Evolutionary conservation across 2,797 vertebrate genomes (phyloP), one percentile per base, ranked within the genome.

Genomic region (Catostomus latipinnis): DNA sequence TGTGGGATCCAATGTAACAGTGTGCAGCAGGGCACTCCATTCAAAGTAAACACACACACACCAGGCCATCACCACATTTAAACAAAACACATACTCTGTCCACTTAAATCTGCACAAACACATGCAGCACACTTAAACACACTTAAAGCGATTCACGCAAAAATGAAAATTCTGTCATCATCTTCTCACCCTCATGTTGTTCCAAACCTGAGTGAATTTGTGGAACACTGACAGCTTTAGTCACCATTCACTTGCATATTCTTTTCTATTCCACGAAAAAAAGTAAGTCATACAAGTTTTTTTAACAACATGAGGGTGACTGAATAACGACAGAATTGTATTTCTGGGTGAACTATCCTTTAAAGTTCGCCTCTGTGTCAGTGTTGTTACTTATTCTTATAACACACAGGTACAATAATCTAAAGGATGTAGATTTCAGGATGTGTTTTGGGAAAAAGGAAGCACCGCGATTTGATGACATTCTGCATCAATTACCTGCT

Each of bases 11-110:
- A 72, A 54, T 65, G 67, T 71, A 78, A 78, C 58, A 52, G 18
- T 8, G 22, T 50, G 52, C 16, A 46, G 13, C 16, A 46, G 13
- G n/a, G 34, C 67, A 56, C 46, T 66, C n/a, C 61, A 48, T 66
- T 56, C 43, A 74, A 73, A 60, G 12, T 65, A 61, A 66, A 52
- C 69, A 43, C 81, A 85, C 65, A 84, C 43, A 69, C 58, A 0
- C 50, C 61, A 63, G 50, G 57, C 71, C 43, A 52, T 58, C 56
- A 58, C 22, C n/a, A 45, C 52, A 77, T 71, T 34, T 45, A 14
- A 43, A 53, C 12, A 34, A 16, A 78, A 68, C 84, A 79, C 68
- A 63, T 57, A 67, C 60, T 46, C 65, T 45, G 11, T 49, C 60
- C 48, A 11, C 43, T 66, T 48, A 13, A 74, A 9, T 54, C 48